A percentile compares a stretch with the other conserved stretches of the same genome.
phyloP scores from a whole-genome alignment of 23 tunicate genomes.

The Trididemnum clinides region DNA sequence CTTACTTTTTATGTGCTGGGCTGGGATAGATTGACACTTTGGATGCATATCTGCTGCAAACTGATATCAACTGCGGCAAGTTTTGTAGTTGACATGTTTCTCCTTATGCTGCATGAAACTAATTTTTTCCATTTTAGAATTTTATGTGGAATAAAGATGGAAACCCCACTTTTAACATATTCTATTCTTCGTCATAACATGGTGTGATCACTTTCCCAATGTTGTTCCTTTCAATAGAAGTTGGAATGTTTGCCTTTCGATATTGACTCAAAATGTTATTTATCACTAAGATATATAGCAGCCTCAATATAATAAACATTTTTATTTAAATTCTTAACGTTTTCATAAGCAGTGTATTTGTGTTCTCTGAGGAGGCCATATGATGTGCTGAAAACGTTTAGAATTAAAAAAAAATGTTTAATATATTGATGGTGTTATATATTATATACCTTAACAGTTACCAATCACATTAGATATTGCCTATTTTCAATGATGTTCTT shows the following conservation, averaged over 20 bases:
- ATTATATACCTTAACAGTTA: no score
- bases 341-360: no score
- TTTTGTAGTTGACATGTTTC: background rate
- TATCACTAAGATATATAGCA: no score
- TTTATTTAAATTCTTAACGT: no score
- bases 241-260: background rate
- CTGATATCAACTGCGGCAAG: no score
- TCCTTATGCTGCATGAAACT: background rate
- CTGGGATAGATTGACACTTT: background rate
- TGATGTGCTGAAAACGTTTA: no score
- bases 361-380: no score
- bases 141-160: background rate
- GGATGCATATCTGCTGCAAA: no score
- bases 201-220: background rate
- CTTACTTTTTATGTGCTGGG: background rate
- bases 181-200: background rate
- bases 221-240: background rate
- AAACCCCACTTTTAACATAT: background rate
- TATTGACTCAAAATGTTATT: background rate
- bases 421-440: no score
- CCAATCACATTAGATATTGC: background rate
- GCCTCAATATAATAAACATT: no score
- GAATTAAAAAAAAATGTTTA: no score
- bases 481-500: background rate
- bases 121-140: background rate